Percentiles rank a stretch among this genome's conserved stretches.
Evolutionary conservation across 1,140 invertebrate genomes (phyloP).

Genomic region (Battus philenor): DNA sequence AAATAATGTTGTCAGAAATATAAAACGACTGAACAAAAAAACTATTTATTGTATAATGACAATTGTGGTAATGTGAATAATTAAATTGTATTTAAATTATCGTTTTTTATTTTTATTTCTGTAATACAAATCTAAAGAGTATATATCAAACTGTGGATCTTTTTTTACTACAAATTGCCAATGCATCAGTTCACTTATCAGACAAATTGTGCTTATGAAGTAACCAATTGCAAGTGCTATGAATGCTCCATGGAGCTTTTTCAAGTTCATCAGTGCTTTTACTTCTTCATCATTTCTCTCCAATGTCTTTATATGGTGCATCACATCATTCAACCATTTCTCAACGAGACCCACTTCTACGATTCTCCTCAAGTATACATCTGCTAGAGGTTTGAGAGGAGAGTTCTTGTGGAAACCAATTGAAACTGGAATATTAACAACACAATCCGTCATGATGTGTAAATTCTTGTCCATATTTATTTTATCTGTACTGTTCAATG

Average conservation of each 20-base stretch:
- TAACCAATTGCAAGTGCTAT: slow-evolving; percentile 83
- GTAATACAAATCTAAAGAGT: slow-evolving; percentile 77
- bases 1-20: no score
- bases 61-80: slow-evolving; percentile 26
- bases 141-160: slow-evolving; percentile 84
- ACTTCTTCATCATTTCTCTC: slow-evolving; percentile 68
- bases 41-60: slow-evolving; percentile 18
- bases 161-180: slow-evolving; percentile 81
- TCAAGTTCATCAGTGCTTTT: slow-evolving; percentile 85
- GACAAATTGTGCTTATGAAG: slow-evolving; percentile 75
- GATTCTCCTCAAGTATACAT: slow-evolving; percentile 80
- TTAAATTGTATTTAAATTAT: slow-evolving; percentile 27
- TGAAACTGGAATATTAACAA: slow-evolving; percentile 87
- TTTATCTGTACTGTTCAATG: slow-evolving; percentile 32
- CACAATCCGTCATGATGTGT: slow-evolving; percentile 88
- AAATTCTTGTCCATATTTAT: slow-evolving; percentile 75
- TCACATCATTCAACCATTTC: slow-evolving; percentile 87
- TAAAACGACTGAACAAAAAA: no score
- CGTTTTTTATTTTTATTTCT: slow-evolving; percentile 55
- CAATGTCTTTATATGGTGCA: slow-evolving; percentile 68
- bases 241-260: slow-evolving; percentile 86
- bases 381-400: slow-evolving; percentile 82
- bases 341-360: slow-evolving; percentile 85
- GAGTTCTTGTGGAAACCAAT: slow-evolving; percentile 89
- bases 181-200: slow-evolving; percentile 80